phyloP scores from a whole-genome alignment of 2,113 vertebrate genomes.

The Anthoscopus minutus region DNA sequence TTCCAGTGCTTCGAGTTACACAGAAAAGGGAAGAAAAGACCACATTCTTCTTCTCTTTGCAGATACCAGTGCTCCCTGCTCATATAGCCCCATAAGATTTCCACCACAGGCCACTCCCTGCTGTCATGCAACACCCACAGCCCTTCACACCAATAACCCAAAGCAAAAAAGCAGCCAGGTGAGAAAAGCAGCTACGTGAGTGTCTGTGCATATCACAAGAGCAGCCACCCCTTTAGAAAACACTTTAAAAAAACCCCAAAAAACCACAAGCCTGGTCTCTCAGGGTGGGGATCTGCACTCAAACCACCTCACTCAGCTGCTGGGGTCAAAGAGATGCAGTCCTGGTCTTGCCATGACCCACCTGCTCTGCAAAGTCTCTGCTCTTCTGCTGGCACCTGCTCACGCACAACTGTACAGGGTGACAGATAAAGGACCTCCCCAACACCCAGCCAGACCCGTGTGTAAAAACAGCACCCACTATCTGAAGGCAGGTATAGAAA shows the following conservation, averaged over 20 bases:
- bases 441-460: neutral
- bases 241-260: neutral
- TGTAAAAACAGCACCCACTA: neutral
- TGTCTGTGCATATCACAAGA: neutral
- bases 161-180: neutral
- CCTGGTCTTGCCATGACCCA: neutral
- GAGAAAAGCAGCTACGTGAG: neutral
- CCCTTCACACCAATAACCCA: neutral
- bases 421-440: neutral
- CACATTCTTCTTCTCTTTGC: neutral
- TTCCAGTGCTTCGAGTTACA: rapidly evolving
- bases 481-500: neutral
- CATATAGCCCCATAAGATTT: rapidly evolving
- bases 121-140: neutral
- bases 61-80: neutral
- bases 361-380: neutral
- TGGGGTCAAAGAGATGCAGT: neutral
- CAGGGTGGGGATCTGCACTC: neutral
- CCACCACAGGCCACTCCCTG: neutral
- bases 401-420: neutral
- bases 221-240: neutral
- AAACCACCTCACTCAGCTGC: neutral
- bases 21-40: neutral
- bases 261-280: neutral
- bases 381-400: neutral